These are phyloP conservation scores for Paratilapia polleni DNA, from an alignment of 2,113 vertebrate genomes.

Conservation along the genomic window DNA sequence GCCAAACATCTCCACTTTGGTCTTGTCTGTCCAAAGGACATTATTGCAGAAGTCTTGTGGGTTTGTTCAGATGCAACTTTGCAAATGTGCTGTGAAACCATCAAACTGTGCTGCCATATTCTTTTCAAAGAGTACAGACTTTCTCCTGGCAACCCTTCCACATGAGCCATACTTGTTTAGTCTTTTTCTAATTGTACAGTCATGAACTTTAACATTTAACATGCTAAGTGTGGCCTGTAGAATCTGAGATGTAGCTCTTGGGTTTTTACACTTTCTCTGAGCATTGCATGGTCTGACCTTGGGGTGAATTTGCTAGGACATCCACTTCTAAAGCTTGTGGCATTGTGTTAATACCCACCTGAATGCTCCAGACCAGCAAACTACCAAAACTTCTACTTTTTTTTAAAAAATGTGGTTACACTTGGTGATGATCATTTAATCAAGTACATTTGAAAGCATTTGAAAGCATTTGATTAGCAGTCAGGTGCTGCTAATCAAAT, in stretches of 20 bases:
- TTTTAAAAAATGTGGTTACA: no score
- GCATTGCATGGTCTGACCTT: not conserved
- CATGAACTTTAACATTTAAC: not conserved
- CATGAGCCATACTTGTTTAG: not conserved
- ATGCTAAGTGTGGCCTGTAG: not conserved
- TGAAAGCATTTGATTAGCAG: not conserved
- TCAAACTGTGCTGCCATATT: no score
- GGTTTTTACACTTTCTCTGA: not conserved
- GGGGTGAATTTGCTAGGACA: not conserved
- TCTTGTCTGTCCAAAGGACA: no score
- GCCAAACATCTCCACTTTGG: not conserved
- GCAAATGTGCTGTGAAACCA: no score
- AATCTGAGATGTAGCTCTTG: not conserved
- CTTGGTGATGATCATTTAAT: no score
- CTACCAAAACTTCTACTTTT: no score
- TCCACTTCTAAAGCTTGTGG: no score
- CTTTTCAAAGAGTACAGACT: not conserved
- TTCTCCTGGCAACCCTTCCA: not conserved
- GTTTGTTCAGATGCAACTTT: no score
- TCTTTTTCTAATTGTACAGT: not conserved
- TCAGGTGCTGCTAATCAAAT: not conserved
- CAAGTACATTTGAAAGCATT: no score
- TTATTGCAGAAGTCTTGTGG: no score
- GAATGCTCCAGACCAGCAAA: no score
- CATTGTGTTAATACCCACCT: no score